Conservation (phyloP, 2,888 invertebrate genomes). For the Clitarchus hookeri region DNA sequence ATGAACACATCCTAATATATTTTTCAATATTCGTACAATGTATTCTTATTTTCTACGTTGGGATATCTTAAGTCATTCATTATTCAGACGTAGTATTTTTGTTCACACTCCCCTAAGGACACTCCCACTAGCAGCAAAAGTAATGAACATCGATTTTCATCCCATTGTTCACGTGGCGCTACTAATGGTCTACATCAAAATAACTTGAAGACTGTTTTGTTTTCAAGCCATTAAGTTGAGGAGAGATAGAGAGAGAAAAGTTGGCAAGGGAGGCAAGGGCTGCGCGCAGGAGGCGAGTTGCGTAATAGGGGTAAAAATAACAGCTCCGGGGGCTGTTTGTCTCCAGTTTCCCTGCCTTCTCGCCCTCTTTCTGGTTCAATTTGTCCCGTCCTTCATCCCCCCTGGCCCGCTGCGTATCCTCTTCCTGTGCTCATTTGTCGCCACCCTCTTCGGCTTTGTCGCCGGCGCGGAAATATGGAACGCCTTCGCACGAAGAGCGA, state of each 20-base stretch:
- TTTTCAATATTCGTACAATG: no score
- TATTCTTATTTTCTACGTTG: no score
- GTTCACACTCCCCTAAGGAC: no score
- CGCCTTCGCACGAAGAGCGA: no score
- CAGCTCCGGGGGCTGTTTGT: constrained; percentile 19
- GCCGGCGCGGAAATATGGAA: not conserved
- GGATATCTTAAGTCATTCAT: no score
- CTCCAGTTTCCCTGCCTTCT: not conserved
- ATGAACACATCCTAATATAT: no score
- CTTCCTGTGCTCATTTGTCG: not conserved
- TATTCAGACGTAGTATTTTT: no score
- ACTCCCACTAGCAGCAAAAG: no score
- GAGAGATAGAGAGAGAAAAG: not conserved
- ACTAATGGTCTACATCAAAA: constrained; percentile 6
- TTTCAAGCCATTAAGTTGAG: not conserved
- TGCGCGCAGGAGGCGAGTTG: not conserved
- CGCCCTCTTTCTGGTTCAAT: not conserved
- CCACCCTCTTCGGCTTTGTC: not conserved
- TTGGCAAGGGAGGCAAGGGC: not conserved
- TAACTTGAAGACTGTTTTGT: not conserved
- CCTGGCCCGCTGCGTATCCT: not conserved
- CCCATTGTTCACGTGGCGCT: not conserved
- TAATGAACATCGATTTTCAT: not conserved
- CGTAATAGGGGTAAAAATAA: constrained; percentile 26
- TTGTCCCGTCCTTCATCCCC: not conserved